Conservation (phyloP, 2,888 invertebrate species). For the Stenichneumon culpator region DNA sequence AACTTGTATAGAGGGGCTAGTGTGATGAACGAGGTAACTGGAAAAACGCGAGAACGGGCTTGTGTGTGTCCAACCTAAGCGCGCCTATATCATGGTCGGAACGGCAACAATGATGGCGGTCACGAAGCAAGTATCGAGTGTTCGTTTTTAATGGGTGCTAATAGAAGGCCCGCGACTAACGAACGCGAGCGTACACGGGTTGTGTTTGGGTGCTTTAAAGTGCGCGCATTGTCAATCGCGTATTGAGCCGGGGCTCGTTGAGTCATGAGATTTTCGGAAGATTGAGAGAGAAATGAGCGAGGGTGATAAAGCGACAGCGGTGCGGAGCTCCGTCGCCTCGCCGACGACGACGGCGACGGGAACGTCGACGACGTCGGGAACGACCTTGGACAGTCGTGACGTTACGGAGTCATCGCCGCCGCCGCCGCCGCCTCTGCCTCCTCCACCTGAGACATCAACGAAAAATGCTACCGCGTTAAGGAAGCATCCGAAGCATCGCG, state of each 20-base stretch:
- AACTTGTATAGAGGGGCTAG: not conserved
- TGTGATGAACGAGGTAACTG: slow-evolving; percentile 26
- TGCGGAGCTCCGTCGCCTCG: slow-evolving; percentile 69
- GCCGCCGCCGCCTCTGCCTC: slow-evolving; percentile 37
- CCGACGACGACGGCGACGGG: slow-evolving; percentile 59
- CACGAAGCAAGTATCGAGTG: slow-evolving; percentile 74
- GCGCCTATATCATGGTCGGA: slow-evolving; percentile 60
- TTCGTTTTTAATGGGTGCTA: slow-evolving; percentile 76
- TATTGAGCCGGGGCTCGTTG: slow-evolving; percentile 8
- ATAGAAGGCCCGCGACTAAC: slow-evolving; percentile 66
- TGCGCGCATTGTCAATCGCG: slow-evolving; percentile 43
- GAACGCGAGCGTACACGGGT: slow-evolving; percentile 57
- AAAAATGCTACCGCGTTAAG: slow-evolving; percentile 23
- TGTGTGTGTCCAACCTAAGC: slow-evolving; percentile 42
- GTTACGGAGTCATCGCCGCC: slow-evolving; percentile 38
- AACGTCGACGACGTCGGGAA: slow-evolving; percentile 38
- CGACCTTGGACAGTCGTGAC: slow-evolving; percentile 63
- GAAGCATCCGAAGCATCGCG: slow-evolving; percentile 55
- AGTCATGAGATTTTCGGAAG: slow-evolving; percentile 46
- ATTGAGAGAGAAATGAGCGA: slow-evolving; percentile 69
- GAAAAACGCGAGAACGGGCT: slow-evolving; percentile 33
- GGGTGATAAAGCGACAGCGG: slow-evolving; percentile 68
- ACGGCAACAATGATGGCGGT: slow-evolving; percentile 80
- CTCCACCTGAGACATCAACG: slow-evolving; percentile 26
- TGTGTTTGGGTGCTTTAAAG: slow-evolving; percentile 52